Base-by-base conservation (phyloP, 1,140 invertebrate genomes). In the Eupeodes corollae region DNA sequence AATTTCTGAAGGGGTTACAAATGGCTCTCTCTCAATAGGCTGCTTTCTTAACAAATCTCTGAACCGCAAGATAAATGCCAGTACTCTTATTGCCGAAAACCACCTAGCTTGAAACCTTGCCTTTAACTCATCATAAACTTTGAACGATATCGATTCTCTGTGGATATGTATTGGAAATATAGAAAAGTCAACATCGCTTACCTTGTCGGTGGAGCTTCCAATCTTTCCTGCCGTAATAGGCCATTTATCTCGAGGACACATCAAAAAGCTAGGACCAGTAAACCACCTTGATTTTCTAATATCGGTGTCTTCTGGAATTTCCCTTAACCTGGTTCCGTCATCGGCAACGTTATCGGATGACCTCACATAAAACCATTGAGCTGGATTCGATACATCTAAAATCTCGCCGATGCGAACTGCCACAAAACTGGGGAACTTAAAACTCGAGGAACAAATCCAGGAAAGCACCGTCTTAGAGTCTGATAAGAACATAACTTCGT, bases 271-370 rank as follows among this genome's bases (percentile, higher is more conserved):
- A 6, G 38, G 38, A 15, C 38, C 38, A 3, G 2, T n/a, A 10
- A 40, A 15, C 38, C 38, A 40, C 11, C 38, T n/a, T n/a, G 15
- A 10, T 5, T 10, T 15, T 13, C 11, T 3, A 10, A 18, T 16
- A 18, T 10, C 15, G 11, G 15, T 15, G n/a, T n/a, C n/a, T n/a
- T n/a, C n/a, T 13, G 15, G 11, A 5, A 16, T 18, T 3, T 40
- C 38, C 5, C 15, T n/a, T 18, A 14, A 40, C 19, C 2, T 3
- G 5, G 33, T 49, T 6, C 39, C 42, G 37, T 55, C 30, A 45
- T 66, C 66, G 2, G 59, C 61, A 2, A 65, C 57, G 15, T 68
- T 68, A 26, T 56, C 31, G 26, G 26, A 30, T 11, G 57, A 53
- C 2, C 47, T 21, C 12, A 66, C 51, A 18, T 67, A 50, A 14